Percentiles rank a stretch among this genome's conserved stretches.
Conservation (phyloP, 2,113 vertebrate genomes). For the Hemibagrus wyckioides region DNA sequence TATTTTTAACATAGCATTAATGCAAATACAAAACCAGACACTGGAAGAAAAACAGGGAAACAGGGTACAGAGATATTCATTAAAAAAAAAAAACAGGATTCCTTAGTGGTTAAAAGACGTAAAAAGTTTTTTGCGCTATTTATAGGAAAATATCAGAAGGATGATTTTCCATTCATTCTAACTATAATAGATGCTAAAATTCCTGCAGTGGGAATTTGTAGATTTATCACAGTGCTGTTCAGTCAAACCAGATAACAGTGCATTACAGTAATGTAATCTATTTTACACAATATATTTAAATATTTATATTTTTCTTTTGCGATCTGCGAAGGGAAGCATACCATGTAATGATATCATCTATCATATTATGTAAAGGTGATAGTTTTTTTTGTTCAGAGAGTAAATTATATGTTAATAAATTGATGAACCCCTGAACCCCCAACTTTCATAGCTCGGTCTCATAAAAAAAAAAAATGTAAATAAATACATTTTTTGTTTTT, state of each 20-base stretch:
- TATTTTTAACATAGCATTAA: background rate
- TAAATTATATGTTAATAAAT: background rate
- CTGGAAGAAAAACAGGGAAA: background rate
- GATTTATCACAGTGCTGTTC: background rate
- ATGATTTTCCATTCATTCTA: background rate
- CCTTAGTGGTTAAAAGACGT: background rate
- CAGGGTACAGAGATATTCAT: background rate
- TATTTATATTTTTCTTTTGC: background rate
- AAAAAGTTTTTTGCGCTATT: background rate
- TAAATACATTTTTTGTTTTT: background rate
- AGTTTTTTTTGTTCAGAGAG: background rate
- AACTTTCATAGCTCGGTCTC: background rate
- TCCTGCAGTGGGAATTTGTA: background rate
- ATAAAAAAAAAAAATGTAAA: background rate
- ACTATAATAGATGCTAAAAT: background rate
- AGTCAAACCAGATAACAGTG: background rate
- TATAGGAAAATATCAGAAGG: background rate
- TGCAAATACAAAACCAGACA: background rate
- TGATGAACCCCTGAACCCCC: background rate
- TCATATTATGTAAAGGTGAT: background rate
- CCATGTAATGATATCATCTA: background rate
- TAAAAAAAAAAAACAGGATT: background rate
- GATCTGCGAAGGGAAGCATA: background rate
- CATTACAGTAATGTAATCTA: background rate
- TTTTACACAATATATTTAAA: background rate